Percentiles rank a stretch among this genome's conserved stretches.
These are phyloP conservation scores for Zaprionus bogoriensis DNA, from an alignment of 2,888 invertebrate genomes.

Conservation along the genomic window DNA sequence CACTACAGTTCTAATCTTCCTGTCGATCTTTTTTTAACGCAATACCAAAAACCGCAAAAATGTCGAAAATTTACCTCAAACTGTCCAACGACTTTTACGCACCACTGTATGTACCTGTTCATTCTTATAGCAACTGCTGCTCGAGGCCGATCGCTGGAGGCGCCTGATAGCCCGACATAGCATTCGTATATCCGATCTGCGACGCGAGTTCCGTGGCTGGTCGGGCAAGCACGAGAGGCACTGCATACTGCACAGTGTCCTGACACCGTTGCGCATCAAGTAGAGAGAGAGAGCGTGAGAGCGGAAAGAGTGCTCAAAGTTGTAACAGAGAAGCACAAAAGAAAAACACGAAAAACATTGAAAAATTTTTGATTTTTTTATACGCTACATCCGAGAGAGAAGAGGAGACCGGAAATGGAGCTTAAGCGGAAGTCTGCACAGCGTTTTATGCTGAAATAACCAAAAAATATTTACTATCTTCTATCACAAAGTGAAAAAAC, in stretches of 20 bases:
- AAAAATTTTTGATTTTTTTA: constrained; percentile 45
- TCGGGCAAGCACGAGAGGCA: constrained; percentile 82
- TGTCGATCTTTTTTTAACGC: constrained; percentile 68
- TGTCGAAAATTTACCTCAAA: constrained; percentile 21
- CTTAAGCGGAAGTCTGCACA: constrained; percentile 55
- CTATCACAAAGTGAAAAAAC: constrained; percentile 37
- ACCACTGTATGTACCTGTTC: constrained; percentile 58
- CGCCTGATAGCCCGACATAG: constrained; percentile 79
- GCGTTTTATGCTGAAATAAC: constrained; percentile 72
- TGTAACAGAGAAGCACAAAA: constrained; percentile 7
- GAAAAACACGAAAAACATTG: background rate
- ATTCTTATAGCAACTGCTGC: constrained; percentile 77
- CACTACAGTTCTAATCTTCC: constrained; percentile 26
- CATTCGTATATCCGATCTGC: constrained; percentile 69
- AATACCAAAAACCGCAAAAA: constrained; percentile 49
- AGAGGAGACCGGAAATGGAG: constrained; percentile 7
- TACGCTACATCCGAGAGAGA: constrained; percentile 20
- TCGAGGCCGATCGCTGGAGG: constrained; percentile 81
- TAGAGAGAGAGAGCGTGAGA: constrained; percentile 30
- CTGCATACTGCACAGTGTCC: constrained; percentile 82
- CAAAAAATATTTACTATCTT: constrained; percentile 57
- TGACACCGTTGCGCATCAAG: constrained; percentile 78
- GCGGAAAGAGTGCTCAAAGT: constrained; percentile 62
- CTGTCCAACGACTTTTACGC: constrained; percentile 59
- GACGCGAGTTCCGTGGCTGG: constrained; percentile 82